Conservation (phyloP, 2,113 vertebrate species). For the Cygnus atratus region DNA sequence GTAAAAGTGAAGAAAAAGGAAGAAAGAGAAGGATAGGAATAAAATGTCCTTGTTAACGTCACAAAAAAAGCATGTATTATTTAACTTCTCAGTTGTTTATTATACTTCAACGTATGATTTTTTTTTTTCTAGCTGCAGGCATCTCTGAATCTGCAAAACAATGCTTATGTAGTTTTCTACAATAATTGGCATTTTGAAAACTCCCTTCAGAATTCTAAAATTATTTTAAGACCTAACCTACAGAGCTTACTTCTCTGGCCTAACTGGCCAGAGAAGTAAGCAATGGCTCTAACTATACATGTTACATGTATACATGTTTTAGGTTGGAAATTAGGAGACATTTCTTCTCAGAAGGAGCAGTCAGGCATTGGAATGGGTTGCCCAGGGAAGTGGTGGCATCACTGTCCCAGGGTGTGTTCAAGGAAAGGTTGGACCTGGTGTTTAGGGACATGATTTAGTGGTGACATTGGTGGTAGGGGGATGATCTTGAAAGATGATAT, state of each 20-base stretch:
- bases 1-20: not conserved
- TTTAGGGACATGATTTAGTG: too few relatives aligned
- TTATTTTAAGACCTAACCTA: not conserved
- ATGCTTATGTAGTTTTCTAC: not conserved
- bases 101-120: not conserved
- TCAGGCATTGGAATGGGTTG: too few relatives aligned
- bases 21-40: not conserved
- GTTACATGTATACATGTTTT: too few relatives aligned
- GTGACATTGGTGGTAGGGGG: too few relatives aligned
- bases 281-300: not conserved
- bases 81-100: not conserved
- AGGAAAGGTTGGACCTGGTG: too few relatives aligned
- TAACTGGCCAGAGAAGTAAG: not conserved
- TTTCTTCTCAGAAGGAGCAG: too few relatives aligned
- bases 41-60: not conserved
- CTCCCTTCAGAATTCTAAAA: not conserved
- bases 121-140: not conserved
- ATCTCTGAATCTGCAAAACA: not conserved
- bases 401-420: too few relatives aligned
- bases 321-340: too few relatives aligned
- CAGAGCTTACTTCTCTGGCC: not conserved
- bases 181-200: not conserved
- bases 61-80: not conserved
- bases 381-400: too few relatives aligned
- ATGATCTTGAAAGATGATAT: too few relatives aligned